A percentile compares a stretch with the other conserved stretches of the same genome.
phyloP scores from a whole-genome alignment of 2,113 vertebrate genomes.

The Melanotaenia duboulayi region DNA sequence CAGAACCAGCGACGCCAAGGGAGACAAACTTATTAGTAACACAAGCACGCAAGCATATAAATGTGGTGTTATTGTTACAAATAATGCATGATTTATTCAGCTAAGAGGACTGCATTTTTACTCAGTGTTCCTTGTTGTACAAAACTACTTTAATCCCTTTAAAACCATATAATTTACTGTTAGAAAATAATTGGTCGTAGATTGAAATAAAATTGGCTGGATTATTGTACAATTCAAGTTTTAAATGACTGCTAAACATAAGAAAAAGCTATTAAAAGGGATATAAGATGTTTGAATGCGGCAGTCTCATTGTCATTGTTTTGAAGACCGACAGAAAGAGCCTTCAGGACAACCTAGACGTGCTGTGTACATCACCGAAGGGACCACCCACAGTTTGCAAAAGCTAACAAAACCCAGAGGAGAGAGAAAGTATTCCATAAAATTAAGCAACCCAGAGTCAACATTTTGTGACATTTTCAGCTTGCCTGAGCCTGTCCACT shows the following conservation, averaged over 20 bases:
- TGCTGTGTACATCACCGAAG: conserved; percentile 52
- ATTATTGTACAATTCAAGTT: not conserved
- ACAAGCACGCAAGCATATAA: conserved; percentile 31
- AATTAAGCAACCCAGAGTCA: conserved; percentile 45
- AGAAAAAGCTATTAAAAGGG: conserved; percentile 8
- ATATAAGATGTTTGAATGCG: conserved; percentile 8
- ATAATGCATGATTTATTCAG: conserved; percentile 52
- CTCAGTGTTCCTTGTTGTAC: not conserved
- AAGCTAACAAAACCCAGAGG: conserved; percentile 45
- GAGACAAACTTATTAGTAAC: conserved; percentile 65
- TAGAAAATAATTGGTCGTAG: not conserved
- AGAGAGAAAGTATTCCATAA: conserved; percentile 49
- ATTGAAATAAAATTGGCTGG: conserved; percentile 17
- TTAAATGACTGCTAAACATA: conserved; percentile 22
- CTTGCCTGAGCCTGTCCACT: conserved; percentile 23
- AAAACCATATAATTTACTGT: conserved; percentile 20
- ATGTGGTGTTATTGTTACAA: conserved; percentile 47
- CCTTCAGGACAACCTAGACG: conserved; percentile 47
- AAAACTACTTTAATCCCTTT: conserved; percentile 14
- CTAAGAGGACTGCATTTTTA: conserved; percentile 9
- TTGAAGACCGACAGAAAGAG: conserved; percentile 23
- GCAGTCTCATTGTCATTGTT: conserved; percentile 29
- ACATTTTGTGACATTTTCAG: conserved; percentile 42
- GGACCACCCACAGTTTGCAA: conserved; percentile 78
- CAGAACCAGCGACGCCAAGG: conserved; percentile 50